Percentiles rank a stretch among this genome's conserved stretches.
These are phyloP conservation scores for Strix aluco DNA, from an alignment of 2,113 vertebrate species.

Conservation along the genomic window DNA sequence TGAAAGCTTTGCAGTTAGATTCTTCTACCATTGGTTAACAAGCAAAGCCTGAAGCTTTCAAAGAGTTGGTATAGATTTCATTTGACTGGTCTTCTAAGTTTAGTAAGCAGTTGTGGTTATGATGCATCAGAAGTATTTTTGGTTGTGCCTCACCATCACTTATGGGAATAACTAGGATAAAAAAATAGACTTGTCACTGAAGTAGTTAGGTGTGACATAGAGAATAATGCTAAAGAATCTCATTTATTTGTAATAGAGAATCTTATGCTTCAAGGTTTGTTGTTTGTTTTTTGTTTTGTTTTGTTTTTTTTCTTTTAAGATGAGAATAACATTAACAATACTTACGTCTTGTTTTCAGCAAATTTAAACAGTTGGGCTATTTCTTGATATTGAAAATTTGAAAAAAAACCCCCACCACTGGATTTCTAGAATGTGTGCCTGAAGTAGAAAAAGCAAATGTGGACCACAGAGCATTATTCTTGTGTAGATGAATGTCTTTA, in stretches of 20 bases:
- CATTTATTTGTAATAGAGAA: not conserved
- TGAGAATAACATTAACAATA: not conserved
- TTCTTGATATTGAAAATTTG: not conserved
- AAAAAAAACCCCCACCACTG: not conserved
- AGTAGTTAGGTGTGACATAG: not conserved
- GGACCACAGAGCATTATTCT: not conserved
- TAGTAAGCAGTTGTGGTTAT: not conserved
- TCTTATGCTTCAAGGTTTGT: not conserved
- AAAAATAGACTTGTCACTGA: not conserved
- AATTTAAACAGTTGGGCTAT: not conserved
- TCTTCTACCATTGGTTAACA: not conserved
- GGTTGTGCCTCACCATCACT: not conserved
- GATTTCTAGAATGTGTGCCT: not conserved
- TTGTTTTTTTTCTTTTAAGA: not conserved
- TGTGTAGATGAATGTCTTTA: not conserved
- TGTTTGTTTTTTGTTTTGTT: not conserved
- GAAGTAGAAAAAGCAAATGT: not conserved
- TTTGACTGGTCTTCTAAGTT: not conserved
- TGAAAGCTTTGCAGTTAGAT: not conserved
- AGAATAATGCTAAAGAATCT: not conserved
- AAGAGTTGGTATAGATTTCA: not conserved
- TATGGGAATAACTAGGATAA: not conserved
- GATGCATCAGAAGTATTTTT: not conserved
- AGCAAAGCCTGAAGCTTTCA: not conserved
- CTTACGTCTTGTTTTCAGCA: not conserved